A percentile compares a stretch with the other conserved stretches of the same genome.
Evolutionary conservation across 2,797 vertebrate species (phyloP).

Genomic region (Enteromius argenteus): DNA sequence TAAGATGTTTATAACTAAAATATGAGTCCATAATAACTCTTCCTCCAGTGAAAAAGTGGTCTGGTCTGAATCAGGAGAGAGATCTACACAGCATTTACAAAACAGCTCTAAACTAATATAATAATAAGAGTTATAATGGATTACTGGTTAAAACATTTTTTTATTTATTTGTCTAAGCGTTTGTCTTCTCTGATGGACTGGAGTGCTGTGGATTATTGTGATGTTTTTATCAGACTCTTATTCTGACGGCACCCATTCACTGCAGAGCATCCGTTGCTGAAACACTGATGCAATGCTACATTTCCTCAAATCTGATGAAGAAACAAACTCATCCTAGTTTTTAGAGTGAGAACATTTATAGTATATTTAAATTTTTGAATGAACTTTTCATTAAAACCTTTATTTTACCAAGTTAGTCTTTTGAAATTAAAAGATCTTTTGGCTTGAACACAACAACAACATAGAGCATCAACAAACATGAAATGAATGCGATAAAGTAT

Average conservation of each 20-base stretch:
- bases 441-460: too few species aligned
- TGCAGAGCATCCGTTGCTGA: not conserved
- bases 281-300: not conserved
- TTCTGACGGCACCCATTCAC: slow-evolving; percentile 2
- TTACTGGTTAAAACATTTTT: too few species aligned
- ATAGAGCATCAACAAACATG: too few species aligned
- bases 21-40: not conserved
- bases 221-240: not conserved
- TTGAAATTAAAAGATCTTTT: too few species aligned
- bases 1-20: not conserved
- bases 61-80: not conserved
- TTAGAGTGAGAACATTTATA: not conserved
- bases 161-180: too few species aligned
- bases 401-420: too few species aligned
- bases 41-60: not conserved
- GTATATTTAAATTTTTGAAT: not conserved
- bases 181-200: not conserved
- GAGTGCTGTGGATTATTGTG: not conserved
- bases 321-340: not conserved
- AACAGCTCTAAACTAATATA: not conserved
- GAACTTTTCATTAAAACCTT: not conserved
- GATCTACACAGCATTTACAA: not conserved
- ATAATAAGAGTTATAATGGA: too few species aligned
- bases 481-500: too few species aligned
- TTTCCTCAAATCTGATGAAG: not conserved